Conservation (phyloP, 2,113 vertebrate species). For the Micronycteris hirsuta region DNA sequence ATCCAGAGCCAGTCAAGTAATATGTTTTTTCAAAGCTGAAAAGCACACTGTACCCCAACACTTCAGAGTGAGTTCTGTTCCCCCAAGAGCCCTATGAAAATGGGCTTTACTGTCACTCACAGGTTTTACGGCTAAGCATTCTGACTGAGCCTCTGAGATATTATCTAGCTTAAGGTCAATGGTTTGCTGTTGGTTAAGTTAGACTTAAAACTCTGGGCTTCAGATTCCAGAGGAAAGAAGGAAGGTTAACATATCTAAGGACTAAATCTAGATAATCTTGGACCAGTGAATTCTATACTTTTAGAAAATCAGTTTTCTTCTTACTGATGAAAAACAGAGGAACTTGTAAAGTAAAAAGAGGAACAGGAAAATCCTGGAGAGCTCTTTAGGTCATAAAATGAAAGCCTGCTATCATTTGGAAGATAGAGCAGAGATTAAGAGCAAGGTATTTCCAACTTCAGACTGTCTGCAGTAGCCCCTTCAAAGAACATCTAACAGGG, state of each 20-base stretch:
- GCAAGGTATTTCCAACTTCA: constrained; percentile 71
- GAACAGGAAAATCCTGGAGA: constrained; percentile 54
- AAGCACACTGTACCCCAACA: neutral
- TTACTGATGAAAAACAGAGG: constrained; percentile 72
- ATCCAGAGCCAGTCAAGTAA: neutral
- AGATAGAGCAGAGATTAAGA: constrained; percentile 66
- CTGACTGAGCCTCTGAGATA: neutral
- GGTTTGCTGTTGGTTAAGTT: neutral
- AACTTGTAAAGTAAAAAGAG: constrained; percentile 69
- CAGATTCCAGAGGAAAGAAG: neutral
- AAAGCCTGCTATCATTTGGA: constrained; percentile 68
- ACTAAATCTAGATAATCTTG: neutral
- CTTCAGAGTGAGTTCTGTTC: neutral
- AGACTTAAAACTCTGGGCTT: neutral
- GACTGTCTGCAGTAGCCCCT: constrained; percentile 69
- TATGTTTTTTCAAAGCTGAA: neutral
- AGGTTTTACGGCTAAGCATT: neutral
- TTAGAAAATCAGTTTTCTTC: constrained; percentile 31
- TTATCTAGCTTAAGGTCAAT: neutral
- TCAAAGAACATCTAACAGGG: constrained; percentile 60
- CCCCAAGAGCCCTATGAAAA: neutral
- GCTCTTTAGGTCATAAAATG: constrained; percentile 55
- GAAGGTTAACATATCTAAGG: neutral
- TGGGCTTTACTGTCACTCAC: neutral
- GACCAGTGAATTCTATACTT: neutral